Evolutionary conservation across 2,113 vertebrate genomes (phyloP), one percentile per base, ranked within the genome.

Genomic region (Caretta caretta): DNA sequence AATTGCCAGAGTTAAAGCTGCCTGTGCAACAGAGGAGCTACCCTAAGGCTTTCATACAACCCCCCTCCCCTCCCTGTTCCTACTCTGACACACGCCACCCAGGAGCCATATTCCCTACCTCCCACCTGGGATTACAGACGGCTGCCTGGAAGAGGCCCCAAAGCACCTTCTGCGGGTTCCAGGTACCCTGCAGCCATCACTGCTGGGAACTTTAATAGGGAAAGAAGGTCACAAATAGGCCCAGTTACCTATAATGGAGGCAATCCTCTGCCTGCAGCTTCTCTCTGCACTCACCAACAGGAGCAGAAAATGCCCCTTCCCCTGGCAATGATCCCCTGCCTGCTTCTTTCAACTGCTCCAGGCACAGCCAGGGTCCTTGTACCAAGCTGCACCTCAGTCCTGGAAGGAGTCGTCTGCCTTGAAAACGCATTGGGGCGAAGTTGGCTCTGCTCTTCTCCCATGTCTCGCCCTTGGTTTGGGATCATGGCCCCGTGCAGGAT

Each of bases 1-100:
- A 5, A 9, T 0, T 5, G 1, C 25, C 57, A 46, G 1, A n/a
- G 1, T 1, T 7, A 57, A 46, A 38, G 29, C 0, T 78, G 75
- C 42, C 46, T 82, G 1, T 62, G 10, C 72, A 69, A 27, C 10
- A n/a, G 8, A 24, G 27, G 35, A 69, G 35, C 29, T 65, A 35
- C 29, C 59, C 59, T 65, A 14, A 65, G 29, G 59, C 31, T 69
- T 69, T 69, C 35, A n/a, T 69, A 7, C 62, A n/a, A 31, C 16
- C 62, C 31, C 31, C 35, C 25, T 69, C 62, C 35, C 13, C 13
- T 65, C 31, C 35, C 17, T 69, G 35, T 29, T 65, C 31, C 62
- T 65, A 7, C 16, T n/a, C 17, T n/a, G 62, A n/a, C 31, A 19
- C 31, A n/a, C 35, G 7, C 7, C 35, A 9, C 62, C 16, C 62